phyloP scores from a whole-genome alignment of 2,888 invertebrate species.

The Tinea pellionella region DNA sequence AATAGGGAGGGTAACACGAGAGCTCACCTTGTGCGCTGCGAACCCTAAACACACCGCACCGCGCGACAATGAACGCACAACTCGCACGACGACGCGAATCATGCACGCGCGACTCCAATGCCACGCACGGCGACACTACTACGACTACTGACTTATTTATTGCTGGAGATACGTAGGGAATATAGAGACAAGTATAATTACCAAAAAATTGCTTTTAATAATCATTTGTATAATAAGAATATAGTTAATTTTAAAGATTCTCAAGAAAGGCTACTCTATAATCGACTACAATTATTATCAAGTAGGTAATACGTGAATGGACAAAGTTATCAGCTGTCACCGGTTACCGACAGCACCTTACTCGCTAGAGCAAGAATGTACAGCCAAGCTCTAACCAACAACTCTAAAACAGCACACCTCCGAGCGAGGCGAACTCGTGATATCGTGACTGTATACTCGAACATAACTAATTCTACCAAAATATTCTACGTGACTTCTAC shows the following conservation, averaged over 20 bases:
- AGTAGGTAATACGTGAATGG: slow-evolving; percentile 58
- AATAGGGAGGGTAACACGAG: slow-evolving; percentile 66
- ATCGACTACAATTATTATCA: slow-evolving; percentile 70
- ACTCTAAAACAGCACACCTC: slow-evolving; percentile 53
- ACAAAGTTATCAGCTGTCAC: slow-evolving; percentile 68
- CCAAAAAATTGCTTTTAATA: slow-evolving; percentile 27
- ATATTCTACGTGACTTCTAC: slow-evolving; percentile 48
- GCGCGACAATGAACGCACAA: background rate
- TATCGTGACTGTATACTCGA: slow-evolving; percentile 48
- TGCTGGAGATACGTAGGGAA: slow-evolving; percentile 69
- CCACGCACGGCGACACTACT: slow-evolving; percentile 16
- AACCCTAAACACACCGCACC: slow-evolving; percentile 46
- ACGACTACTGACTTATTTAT: slow-evolving; percentile 60
- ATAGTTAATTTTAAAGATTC: slow-evolving; percentile 69
- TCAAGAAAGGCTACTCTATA: slow-evolving; percentile 61
- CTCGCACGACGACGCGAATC: too few species aligned
- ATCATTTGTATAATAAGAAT: slow-evolving; percentile 42
- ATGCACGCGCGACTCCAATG: too few species aligned
- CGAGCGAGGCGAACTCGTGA: slow-evolving; percentile 57
- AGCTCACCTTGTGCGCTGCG: slow-evolving; percentile 70
- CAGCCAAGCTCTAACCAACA: slow-evolving; percentile 51
- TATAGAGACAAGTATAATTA: slow-evolving; percentile 67
- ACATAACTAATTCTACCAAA: slow-evolving; percentile 51
- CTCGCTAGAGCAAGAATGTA: slow-evolving; percentile 63
- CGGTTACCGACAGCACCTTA: slow-evolving; percentile 59